These are phyloP conservation scores for Anser brachyrhynchus DNA, from an alignment of 2,113 vertebrate genomes.

Conservation along the genomic window DNA sequence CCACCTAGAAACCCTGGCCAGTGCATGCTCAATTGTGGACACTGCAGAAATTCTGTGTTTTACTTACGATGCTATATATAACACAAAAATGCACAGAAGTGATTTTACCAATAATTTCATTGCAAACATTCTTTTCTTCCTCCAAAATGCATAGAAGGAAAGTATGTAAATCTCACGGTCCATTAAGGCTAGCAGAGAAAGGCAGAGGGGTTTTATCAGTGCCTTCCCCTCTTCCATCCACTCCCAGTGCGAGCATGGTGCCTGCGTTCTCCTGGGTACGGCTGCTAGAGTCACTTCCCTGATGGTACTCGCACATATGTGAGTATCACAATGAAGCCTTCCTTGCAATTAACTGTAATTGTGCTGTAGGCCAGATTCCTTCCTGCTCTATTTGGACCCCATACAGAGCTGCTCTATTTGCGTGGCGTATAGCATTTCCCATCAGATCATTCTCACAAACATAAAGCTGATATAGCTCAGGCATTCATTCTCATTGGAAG, in stretches of 20 bases:
- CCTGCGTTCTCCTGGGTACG: accelerated
- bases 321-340: constrained; percentile 22
- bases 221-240: not conserved
- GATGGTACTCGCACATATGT: constrained; percentile 17
- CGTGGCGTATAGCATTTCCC: constrained; percentile 22
- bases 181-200: not conserved
- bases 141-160: not conserved
- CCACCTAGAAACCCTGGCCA: not conserved
- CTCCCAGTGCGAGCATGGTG: accelerated
- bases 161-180: not conserved
- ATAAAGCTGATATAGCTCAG: constrained; percentile 45
- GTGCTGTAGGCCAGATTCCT: constrained; percentile 58
- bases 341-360: constrained; percentile 59
- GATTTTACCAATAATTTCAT: not conserved
- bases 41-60: not conserved
- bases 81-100: not conserved
- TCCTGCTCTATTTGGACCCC: constrained; percentile 56
- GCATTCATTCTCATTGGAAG: constrained; percentile 45
- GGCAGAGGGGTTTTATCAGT: not conserved
- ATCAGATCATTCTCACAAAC: constrained; percentile 57
- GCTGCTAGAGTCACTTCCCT: not conserved
- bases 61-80: accelerated
- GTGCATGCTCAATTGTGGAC: not conserved
- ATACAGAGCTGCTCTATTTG: constrained; percentile 56
- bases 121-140: not conserved